These are phyloP conservation scores for Parthenolecanium corni DNA, from an alignment of 2,888 invertebrate genomes.

Conservation along the genomic window DNA sequence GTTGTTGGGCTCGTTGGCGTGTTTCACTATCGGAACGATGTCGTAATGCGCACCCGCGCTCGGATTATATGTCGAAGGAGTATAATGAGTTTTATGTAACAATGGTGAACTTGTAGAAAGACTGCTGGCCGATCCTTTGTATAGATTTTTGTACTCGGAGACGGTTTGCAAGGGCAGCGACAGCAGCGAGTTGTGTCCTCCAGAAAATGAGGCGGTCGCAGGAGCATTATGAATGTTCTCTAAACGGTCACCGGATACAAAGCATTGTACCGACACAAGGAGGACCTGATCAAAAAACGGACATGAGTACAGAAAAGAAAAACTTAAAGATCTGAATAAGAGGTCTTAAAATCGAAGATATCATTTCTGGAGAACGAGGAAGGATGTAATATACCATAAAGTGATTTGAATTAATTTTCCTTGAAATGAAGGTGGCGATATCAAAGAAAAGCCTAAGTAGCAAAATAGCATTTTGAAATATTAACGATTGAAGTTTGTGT, in stretches of 20 bases:
- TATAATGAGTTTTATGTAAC: constrained; percentile 24
- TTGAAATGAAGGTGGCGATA: too few species aligned
- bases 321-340: too few species aligned
- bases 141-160: constrained; percentile 10
- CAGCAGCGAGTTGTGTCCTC: constrained; percentile 15
- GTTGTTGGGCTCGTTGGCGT: constrained; percentile 50
- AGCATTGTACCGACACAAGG: neutral
- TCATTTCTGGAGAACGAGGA: too few species aligned
- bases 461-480: too few species aligned
- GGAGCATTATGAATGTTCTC: constrained; percentile 21
- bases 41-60: constrained; percentile 32
- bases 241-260: constrained; percentile 13
- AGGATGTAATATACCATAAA: too few species aligned
- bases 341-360: too few species aligned
- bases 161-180: constrained; percentile 11
- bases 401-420: too few species aligned
- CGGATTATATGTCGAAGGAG: neutral
- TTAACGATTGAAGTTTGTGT: too few species aligned
- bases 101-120: constrained; percentile 8
- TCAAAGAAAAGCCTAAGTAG: too few species aligned
- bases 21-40: constrained; percentile 49
- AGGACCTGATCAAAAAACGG: neutral
- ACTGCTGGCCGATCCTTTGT: constrained; percentile 14
- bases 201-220: constrained; percentile 1
- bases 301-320: too few species aligned